phyloP scores from a whole-genome alignment of 2,888 invertebrate genomes.

The Isoperla grammatica region DNA sequence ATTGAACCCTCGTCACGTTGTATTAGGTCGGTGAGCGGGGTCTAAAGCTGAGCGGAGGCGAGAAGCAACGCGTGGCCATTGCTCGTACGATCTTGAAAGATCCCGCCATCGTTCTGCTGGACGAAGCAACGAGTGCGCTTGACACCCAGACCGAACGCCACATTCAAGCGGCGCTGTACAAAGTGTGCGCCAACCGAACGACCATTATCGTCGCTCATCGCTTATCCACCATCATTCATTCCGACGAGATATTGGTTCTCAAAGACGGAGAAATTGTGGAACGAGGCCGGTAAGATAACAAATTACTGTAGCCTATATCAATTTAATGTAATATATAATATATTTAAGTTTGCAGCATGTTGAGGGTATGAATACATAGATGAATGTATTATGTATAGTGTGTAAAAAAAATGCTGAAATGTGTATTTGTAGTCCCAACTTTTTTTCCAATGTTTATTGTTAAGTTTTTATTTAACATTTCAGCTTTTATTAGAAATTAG shows the following conservation, averaged over 20 bases:
- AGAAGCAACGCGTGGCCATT: conserved; percentile 96
- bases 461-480: no score
- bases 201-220: conserved; percentile 93
- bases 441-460: no score
- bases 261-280: conserved; percentile 89
- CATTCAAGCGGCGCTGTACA: conserved; percentile 71
- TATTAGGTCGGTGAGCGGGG: conserved; percentile 88
- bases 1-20: conserved; percentile 9
- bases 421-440: no score
- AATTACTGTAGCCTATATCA: no score
- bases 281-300: conserved; percentile 76
- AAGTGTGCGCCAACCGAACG: conserved; percentile 79
- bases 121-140: conserved; percentile 93
- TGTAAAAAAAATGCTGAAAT: no score
- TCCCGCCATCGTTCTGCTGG: conserved; percentile 83
- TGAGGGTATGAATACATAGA: no score
- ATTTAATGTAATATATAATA: no score
- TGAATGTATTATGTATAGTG: no score
- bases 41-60: conserved; percentile 90
- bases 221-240: conserved; percentile 89
- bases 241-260: conserved; percentile 89
- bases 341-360: no score
- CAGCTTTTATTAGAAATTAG: no score
- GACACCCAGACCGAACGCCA: conserved; percentile 93
- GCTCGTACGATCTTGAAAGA: conserved; percentile 91